Evolutionary conservation across 2,797 vertebrate genomes (phyloP).

Genomic region (Ceyx erithaca): DNA sequence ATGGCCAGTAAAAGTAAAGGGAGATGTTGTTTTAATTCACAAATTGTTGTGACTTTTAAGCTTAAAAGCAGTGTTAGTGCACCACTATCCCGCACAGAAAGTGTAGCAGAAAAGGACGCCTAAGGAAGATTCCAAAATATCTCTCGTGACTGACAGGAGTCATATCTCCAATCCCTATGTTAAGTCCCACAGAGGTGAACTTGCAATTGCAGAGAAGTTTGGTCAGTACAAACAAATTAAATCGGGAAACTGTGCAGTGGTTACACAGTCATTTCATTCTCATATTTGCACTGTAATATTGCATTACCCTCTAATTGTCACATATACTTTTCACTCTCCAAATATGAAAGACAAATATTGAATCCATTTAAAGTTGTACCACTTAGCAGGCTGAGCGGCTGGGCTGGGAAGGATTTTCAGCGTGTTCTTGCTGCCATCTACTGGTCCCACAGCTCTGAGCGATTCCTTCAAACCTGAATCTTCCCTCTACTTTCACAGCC

Average conservation of each 20-base stretch:
- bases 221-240: conserved; percentile 61
- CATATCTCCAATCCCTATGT: not conserved
- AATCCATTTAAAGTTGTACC: not conserved
- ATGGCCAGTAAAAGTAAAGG: accelerated
- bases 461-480: not conserved
- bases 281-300: conserved; percentile 69
- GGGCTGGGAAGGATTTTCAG: not conserved
- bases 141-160: not conserved
- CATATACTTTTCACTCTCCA: conserved; percentile 58
- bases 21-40: not conserved
- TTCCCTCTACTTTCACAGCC: not conserved
- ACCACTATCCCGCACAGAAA: not conserved
- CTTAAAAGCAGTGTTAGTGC: not conserved
- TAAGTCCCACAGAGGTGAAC: not conserved
- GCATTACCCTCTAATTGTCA: conserved; percentile 70
- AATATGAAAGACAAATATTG: conserved; percentile 68
- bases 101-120: not conserved
- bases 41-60: not conserved
- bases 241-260: not conserved
- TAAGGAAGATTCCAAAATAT: not conserved
- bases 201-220: conserved; percentile 17
- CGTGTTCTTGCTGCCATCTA: conserved; percentile 77
- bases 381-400: not conserved
- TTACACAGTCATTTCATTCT: conserved; percentile 44
- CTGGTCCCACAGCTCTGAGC: not conserved